phyloP scores from a whole-genome alignment of 2,113 vertebrate species.

The Neogale vison region DNA sequence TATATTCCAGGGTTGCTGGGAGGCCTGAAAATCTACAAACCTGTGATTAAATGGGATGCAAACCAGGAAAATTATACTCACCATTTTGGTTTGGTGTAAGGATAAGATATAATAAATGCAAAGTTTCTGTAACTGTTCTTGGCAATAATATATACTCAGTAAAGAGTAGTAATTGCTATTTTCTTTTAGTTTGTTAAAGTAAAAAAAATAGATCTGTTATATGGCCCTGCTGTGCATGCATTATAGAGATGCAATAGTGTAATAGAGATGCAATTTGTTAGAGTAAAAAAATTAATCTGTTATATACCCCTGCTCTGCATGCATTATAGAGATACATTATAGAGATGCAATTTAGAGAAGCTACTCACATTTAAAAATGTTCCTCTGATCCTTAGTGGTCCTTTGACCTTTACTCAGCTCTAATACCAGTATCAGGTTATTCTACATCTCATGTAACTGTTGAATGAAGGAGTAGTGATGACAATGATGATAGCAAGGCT shows the following conservation, averaged over 20 bases:
- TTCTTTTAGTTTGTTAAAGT: background rate
- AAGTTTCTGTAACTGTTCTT: background rate
- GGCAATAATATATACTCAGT: too few species aligned
- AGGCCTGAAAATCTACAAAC: background rate
- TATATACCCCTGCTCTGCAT: background rate
- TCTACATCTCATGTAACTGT: background rate
- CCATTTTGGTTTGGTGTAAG: background rate
- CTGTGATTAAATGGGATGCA: background rate
- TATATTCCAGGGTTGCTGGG: background rate
- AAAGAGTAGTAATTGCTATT: background rate
- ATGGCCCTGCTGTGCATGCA: background rate
- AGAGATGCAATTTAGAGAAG: background rate
- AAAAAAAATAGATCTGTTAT: background rate
- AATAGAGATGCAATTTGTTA: background rate
- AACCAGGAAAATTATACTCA: background rate
- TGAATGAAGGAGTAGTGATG: background rate
- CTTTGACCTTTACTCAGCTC: background rate
- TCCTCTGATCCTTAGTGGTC: background rate
- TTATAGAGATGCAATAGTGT: too few species aligned
- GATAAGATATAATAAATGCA: background rate
- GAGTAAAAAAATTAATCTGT: too few species aligned
- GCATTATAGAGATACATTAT: background rate
- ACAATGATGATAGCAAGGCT: background rate
- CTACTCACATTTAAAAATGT: background rate
- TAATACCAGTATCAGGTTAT: background rate